Evolutionary conservation across 2,888 invertebrate genomes (phyloP), one percentile per base, ranked within the genome.

Genomic region (Melolontha melolontha): DNA sequence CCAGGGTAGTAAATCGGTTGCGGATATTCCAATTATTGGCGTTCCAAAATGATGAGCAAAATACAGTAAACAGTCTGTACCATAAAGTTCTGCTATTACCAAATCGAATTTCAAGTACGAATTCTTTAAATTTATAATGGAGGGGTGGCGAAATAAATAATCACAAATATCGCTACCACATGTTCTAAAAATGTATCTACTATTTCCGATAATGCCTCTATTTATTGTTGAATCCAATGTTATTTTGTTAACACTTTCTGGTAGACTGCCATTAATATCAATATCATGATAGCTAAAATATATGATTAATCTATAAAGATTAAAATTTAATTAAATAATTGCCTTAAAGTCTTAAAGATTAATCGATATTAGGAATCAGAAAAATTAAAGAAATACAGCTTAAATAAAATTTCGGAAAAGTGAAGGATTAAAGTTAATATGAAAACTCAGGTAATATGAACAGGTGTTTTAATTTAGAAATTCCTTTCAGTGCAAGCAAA

Each of bases 11-110:
- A 87, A 74, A 0, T 84, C 79, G 59, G 87, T 86, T 0, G 87
- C 86, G 27, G 87, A 87, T 1, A 87, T 70, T 0, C 85, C 87
- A 0, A 90, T 83, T 1, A 87, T 84, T 0, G 90, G 89, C 7
- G 86, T 84, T 29, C 85, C 80, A 54, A 90, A 78, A 63, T 86
- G 78, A 75, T 89, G 81, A 1, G 87, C 88, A 12, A 90, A 80
- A 0, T 87, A 89, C 71, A 90, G 79, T 52, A 87, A 80, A 73
- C 90, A 90, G 71, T 90, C 89, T 16, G 86, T 85, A 68, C 86
- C 87, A 73, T 90, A 90, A 68, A 86, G 84, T 78, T 89, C 89
- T 6, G 85, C 82, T 5, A 90, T 78, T 0, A 89, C 79, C 5
- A 90, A 74, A 57, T 79, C 79, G 16, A 67, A 67, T 44, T 70